These are phyloP conservation scores for Entomyzon cyanotis DNA, from an alignment of 2,113 vertebrate genomes.

Conservation along the genomic window DNA sequence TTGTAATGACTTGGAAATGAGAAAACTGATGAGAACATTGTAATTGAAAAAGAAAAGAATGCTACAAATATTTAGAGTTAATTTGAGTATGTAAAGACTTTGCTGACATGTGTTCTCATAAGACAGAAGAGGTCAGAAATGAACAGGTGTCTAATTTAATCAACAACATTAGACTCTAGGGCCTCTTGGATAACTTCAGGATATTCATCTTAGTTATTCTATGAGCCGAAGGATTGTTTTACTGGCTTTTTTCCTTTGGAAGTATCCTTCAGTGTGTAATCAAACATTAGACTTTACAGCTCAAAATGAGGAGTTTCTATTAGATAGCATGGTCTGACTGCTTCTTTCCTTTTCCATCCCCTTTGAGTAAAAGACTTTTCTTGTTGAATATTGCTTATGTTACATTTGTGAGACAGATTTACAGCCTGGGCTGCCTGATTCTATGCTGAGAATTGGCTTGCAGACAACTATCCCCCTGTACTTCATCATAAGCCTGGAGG, in stretches of 20 bases:
- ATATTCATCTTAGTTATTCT: neutral
- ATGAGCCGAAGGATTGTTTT: neutral
- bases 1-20: neutral
- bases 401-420: neutral
- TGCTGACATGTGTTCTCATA: slow-evolving; percentile 24
- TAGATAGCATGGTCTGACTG: neutral
- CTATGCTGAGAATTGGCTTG: neutral
- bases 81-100: slow-evolving; percentile 33
- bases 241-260: neutral
- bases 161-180: slow-evolving; percentile 10
- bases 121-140: slow-evolving; percentile 54
- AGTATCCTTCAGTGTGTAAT: neutral
- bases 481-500: slow-evolving; percentile 19
- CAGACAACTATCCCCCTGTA: slow-evolving; percentile 20
- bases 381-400: neutral
- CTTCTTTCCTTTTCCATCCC: neutral
- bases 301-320: neutral
- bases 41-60: neutral
- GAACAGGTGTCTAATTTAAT: slow-evolving; percentile 49
- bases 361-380: neutral
- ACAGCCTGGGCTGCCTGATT: neutral
- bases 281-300: neutral
- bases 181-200: neutral
- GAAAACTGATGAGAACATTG: neutral
- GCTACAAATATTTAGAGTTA: slow-evolving; percentile 22